Evolutionary conservation across 2,797 vertebrate species (phyloP).

Genomic region (Glyptemys insculpta): DNA sequence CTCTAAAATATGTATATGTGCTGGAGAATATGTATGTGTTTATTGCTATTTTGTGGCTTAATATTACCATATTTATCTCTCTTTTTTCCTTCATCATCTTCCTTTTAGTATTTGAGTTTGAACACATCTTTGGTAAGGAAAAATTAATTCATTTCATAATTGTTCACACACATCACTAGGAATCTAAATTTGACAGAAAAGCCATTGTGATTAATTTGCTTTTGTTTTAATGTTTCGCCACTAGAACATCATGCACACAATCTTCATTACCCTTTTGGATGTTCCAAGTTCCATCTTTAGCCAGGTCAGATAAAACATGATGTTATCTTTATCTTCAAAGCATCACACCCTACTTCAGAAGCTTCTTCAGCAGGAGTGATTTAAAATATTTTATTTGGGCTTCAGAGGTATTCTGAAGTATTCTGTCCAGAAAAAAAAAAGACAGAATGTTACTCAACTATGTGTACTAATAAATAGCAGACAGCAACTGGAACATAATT

Average conservation of each 20-base stretch:
- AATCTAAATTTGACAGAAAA: fast-evolving
- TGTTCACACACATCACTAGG: background rate
- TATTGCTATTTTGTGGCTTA: background rate
- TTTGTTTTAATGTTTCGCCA: conserved; percentile 5
- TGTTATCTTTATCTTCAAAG: background rate
- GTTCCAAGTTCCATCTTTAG: background rate
- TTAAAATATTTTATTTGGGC: conserved; percentile 36
- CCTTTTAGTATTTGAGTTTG: background rate
- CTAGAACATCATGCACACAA: background rate
- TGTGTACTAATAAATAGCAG: background rate
- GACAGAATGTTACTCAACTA: background rate
- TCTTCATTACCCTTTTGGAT: conserved; percentile 29
- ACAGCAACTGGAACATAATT: background rate
- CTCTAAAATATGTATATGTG: background rate
- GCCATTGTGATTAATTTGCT: background rate
- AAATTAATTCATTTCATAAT: background rate
- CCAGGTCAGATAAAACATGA: conserved; percentile 34
- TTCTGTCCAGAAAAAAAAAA: background rate
- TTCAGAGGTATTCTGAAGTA: background rate
- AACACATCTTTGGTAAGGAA: background rate
- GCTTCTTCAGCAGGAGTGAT: background rate
- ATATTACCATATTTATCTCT: background rate
- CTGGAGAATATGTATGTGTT: background rate
- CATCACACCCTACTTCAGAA: background rate
- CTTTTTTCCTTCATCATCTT: background rate